Evolutionary conservation across 2,888 invertebrate genomes (phyloP), one percentile per base, ranked within the genome.

Genomic region (Morinoia aosen): DNA sequence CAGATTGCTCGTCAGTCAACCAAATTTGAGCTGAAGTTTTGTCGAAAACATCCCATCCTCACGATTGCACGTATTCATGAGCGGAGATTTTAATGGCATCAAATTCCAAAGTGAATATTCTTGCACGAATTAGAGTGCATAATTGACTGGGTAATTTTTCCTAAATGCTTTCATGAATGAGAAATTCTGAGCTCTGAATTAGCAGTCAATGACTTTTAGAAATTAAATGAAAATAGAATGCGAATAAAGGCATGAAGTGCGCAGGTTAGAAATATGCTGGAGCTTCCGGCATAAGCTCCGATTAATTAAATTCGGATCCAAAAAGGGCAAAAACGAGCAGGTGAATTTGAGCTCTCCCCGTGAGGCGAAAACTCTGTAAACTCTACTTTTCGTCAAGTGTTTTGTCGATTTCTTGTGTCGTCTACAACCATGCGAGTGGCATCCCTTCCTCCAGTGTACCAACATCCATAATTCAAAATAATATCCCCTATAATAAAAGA

Each of bases 401-500:
- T 76, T 76, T 76, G 76, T 76, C 33, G 33, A 76, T 14, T 76
- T 76, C 76, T 76, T 76, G 76, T 76, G 76, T 76, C 76, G 76
- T 76, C 76, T 76, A 76, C 76, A 76, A 76, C 76, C 76, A 76
- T 76, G 33, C 76, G 76, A 76, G 56, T 48, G 93, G 93, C 93
- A 93, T 57, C 93, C 76, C 57, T 93, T 93, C 57, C 57, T 93
- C 33, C 48, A 93, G 93, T 93, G 93, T 93, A 93, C 56, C 57
- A 56, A 93, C 57, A 57, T 93, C 93, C 93, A 93, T 93, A 93
- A 93, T 93, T 93, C 93, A 57, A 57, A 93, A 93, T 93, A 93
- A 93, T 93, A 93, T 93, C 93, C 93, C 93, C 93, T 93, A 93
- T 93, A 93, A 93, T 93, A 93, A 93, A 93, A 93, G 57, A 93